These are phyloP conservation scores for Sipha flava DNA, from an alignment of 1,140 invertebrate species.

Conservation along the genomic window DNA sequence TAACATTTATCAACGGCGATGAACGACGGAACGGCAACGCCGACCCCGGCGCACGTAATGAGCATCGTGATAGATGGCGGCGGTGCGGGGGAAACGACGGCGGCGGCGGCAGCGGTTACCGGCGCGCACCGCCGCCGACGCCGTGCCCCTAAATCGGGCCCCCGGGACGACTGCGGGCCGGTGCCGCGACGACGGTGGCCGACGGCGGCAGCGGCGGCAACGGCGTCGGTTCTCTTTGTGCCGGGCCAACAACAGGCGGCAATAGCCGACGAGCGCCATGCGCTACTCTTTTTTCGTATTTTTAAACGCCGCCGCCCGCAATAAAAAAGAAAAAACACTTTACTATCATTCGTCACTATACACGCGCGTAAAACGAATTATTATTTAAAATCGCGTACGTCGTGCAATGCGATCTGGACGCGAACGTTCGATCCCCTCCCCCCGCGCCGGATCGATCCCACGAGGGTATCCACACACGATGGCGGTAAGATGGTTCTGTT, in stretches of 20 bases:
- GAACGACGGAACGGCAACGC: neutral
- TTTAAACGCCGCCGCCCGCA: neutral
- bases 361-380: no score
- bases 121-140: neutral
- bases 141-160: slow-evolving; percentile 25
- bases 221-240: neutral
- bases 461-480: no score
- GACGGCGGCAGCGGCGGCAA: no score
- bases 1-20: neutral
- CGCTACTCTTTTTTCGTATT: neutral
- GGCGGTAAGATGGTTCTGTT: no score
- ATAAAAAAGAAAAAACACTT: no score
- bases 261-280: neutral
- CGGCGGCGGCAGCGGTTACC: neutral
- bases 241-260: neutral
- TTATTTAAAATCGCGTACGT: no score
- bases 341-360: no score
- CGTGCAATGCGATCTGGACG: no score
- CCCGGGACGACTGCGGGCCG: slow-evolving; percentile 34
- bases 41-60: neutral
- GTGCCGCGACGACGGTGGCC: neutral
- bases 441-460: no score
- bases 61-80: neutral
- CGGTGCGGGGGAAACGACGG: neutral
- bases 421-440: no score